A percentile compares a stretch with the other conserved stretches of the same genome.
phyloP scores from a whole-genome alignment of 2,113 vertebrate species.

The Theropithecus gelada region DNA sequence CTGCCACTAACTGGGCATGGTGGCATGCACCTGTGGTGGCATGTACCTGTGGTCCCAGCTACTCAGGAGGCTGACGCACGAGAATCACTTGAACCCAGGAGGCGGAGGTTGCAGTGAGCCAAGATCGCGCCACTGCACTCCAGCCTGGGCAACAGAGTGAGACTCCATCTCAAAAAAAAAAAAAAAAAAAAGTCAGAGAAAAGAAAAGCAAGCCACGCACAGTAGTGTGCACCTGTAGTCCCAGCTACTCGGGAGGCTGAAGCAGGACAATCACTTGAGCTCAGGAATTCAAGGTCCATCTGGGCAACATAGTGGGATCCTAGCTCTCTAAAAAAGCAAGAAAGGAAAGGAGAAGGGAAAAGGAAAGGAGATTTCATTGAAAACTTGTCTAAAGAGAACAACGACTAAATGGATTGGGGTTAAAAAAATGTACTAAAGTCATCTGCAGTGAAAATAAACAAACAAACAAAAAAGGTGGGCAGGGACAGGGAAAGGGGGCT shows the following conservation, averaged over 20 bases:
- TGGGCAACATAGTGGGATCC: neutral
- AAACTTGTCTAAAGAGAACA: conserved; percentile 37
- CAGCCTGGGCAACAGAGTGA: too few relatives aligned
- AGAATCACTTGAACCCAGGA: too few relatives aligned
- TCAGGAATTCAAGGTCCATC: neutral
- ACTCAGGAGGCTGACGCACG: too few relatives aligned
- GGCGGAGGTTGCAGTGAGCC: too few relatives aligned
- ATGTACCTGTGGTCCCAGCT: too few relatives aligned
- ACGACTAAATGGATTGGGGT: neutral
- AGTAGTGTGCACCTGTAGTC: neutral
- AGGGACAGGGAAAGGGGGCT: rapidly evolving
- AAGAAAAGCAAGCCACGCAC: neutral
- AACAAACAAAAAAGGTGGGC: neutral
- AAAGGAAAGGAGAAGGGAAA: too few relatives aligned
- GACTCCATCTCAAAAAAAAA: too few relatives aligned
- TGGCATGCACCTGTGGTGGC: too few relatives aligned
- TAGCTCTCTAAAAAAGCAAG: neutral
- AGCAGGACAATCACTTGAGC: neutral
- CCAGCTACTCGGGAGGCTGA: neutral
- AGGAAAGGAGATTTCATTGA: neutral
- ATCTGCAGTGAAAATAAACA: conserved; percentile 7
- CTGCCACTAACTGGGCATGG: too few relatives aligned
- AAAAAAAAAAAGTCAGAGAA: neutral
- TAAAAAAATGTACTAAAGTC: neutral
- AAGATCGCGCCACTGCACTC: too few relatives aligned